These are phyloP conservation scores for Doris montereyensis DNA, from an alignment of 2,888 invertebrate species.

Conservation along the genomic window DNA sequence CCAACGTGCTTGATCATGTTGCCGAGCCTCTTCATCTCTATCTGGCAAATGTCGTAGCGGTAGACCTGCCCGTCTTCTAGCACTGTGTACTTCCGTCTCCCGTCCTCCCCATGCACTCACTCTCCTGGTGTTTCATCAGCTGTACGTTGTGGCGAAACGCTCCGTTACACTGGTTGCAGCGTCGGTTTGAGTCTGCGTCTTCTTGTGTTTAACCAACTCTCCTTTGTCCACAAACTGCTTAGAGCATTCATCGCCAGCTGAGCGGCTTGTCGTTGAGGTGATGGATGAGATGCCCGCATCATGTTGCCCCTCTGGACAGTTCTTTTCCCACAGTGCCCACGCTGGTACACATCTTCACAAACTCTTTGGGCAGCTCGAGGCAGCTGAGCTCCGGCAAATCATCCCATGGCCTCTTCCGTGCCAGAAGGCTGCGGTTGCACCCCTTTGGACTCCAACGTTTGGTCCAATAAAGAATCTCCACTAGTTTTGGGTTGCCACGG, in stretches of 20 bases:
- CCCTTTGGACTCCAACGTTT: no score
- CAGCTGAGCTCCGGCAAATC: conserved; percentile 34
- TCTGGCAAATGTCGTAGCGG: conserved; percentile 38
- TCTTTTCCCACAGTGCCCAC: conserved; percentile 39
- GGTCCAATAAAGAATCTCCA: no score
- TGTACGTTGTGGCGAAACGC: conserved; percentile 43
- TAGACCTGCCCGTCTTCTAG: conserved; percentile 39
- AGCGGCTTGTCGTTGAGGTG: conserved; percentile 40
- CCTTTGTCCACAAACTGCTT: conserved; percentile 42
- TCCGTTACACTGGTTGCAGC: conserved; percentile 39
- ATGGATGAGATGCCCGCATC: conserved; percentile 41
- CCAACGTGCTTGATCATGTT: conserved; percentile 43
- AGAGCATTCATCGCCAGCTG: conserved; percentile 35
- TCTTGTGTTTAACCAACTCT: conserved; percentile 38
- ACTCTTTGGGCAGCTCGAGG: conserved; percentile 33
- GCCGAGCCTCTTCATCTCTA: conserved; percentile 42
- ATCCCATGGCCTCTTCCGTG: neutral
- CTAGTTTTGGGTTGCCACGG: no score
- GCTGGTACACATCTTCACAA: conserved; percentile 41
- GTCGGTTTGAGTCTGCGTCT: conserved; percentile 38
- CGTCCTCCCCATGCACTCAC: conserved; percentile 35
- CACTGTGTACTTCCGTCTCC: conserved; percentile 33
- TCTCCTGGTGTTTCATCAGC: conserved; percentile 36
- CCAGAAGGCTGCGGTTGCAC: no score
- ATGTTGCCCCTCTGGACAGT: conserved; percentile 42